Percentiles rank a stretch among this genome's conserved stretches.
Conservation (phyloP, 2,888 invertebrate genomes). For the Dusona sp. region DNA sequence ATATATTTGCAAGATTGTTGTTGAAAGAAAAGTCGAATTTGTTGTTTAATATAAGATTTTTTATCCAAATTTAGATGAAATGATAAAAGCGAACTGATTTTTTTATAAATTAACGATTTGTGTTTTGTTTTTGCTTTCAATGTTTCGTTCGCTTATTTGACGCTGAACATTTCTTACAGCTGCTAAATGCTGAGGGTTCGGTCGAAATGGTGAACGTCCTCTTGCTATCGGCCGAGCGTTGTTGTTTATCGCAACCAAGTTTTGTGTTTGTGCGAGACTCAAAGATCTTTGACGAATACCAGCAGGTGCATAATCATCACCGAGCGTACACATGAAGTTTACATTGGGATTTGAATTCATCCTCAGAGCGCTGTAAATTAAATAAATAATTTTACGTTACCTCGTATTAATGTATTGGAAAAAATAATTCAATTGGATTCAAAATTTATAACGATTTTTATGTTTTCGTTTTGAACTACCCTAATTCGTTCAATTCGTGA, state of each 20-base stretch:
- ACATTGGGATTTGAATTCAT: conserved; percentile 77
- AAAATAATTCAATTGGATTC: too few species aligned
- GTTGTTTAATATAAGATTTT: neutral
- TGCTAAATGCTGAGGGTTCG: conserved; percentile 76
- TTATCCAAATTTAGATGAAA: neutral
- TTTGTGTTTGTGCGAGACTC: conserved; percentile 72
- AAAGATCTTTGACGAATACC: conserved; percentile 75
- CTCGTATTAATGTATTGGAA: too few species aligned
- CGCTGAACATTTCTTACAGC: conserved; percentile 68
- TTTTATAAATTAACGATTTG: neutral
- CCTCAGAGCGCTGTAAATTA: conserved; percentile 76
- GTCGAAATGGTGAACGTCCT: conserved; percentile 81
- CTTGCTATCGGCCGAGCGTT: conserved; percentile 76
- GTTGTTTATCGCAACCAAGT: conserved; percentile 66
- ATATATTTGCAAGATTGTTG: neutral
- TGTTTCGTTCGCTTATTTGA: neutral
- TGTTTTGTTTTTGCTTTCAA: neutral
- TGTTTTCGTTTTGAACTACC: too few species aligned
- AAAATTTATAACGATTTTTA: too few species aligned
- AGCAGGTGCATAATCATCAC: conserved; percentile 73
- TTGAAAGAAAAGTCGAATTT: neutral
- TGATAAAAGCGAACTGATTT: neutral
- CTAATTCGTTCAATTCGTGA: too few species aligned
- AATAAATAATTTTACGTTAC: neutral
- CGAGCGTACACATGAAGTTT: conserved; percentile 80